These are phyloP conservation scores for Dasypolia templi DNA, from an alignment of 2,888 invertebrate genomes.

Conservation along the genomic window DNA sequence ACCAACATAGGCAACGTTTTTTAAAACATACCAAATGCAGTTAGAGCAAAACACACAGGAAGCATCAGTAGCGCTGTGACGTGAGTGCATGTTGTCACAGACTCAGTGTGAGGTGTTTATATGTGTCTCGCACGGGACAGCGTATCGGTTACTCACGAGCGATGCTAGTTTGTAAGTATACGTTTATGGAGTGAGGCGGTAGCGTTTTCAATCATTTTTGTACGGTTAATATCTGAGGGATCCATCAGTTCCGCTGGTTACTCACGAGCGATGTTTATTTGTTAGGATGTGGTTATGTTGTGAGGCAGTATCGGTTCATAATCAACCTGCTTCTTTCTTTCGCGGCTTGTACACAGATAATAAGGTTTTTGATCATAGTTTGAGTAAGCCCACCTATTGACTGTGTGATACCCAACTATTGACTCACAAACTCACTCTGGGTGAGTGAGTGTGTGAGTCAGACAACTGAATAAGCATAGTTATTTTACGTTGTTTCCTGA, in stretches of 20 bases:
- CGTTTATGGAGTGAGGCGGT: not conserved
- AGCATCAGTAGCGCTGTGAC: constrained; percentile 54
- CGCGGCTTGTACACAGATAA: no score
- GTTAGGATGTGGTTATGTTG: no score
- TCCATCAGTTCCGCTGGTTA: constrained; percentile 39
- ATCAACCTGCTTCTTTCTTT: no score
- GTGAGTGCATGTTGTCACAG: constrained; percentile 66
- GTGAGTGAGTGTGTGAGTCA: no score
- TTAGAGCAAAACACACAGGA: constrained; percentile 51
- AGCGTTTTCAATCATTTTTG: not conserved
- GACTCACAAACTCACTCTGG: no score
- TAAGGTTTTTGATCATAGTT: no score
- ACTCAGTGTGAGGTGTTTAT: constrained; percentile 66
- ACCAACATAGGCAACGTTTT: constrained; percentile 13
- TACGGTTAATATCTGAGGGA: constrained; percentile 4
- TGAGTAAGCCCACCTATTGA: no score
- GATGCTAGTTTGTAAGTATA: constrained; percentile 48
- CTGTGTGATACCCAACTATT: no score
- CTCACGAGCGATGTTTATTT: not conserved
- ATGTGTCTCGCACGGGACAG: constrained; percentile 64
- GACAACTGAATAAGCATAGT: no score
- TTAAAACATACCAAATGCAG: constrained; percentile 1
- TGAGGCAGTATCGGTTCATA: no score
- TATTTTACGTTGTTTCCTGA: no score
- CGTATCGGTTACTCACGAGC: constrained; percentile 66